A percentile compares a stretch with the other conserved stretches of the same genome.
phyloP scores from a whole-genome alignment of 1,140 invertebrate genomes.

The Pissodes strobi region DNA sequence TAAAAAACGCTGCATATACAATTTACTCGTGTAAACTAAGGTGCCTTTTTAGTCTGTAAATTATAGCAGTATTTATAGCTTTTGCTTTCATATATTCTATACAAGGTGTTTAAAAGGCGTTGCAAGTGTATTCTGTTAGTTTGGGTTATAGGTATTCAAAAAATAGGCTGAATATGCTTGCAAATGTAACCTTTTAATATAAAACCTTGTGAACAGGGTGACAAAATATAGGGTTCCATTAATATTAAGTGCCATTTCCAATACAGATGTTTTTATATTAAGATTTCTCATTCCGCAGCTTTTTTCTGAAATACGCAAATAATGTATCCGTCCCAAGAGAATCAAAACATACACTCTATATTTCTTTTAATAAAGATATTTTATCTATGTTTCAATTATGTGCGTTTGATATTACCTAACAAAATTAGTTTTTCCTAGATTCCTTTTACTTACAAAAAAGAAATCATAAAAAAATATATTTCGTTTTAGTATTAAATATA shows the following conservation, averaged over 20 bases:
- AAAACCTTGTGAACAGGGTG: not conserved
- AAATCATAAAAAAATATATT: too few species aligned
- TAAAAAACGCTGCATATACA: too few species aligned
- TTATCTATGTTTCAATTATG: conserved; percentile 15
- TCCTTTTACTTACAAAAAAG: too few species aligned
- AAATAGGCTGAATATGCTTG: too few species aligned
- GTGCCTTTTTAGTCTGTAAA: not conserved
- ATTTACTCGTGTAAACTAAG: not conserved
- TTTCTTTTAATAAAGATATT: conserved; percentile 20
- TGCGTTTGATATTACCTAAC: too few species aligned
- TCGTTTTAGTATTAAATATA: too few species aligned
- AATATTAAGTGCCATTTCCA: conserved; percentile 10
- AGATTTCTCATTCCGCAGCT: not conserved
- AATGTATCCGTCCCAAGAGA: conserved; percentile 11
- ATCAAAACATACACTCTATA: conserved; percentile 16
- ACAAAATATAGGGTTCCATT: not conserved
- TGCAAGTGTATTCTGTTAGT: too few species aligned
- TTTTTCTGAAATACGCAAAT: not conserved
- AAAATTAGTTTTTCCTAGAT: too few species aligned
- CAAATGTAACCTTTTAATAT: too few species aligned
- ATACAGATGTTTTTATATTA: not conserved
- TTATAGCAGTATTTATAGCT: conserved; percentile 3
- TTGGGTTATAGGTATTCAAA: too few species aligned
- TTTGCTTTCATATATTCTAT: not conserved
- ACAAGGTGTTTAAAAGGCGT: too few species aligned